Evolutionary conservation across 1,140 invertebrate species (phyloP).

Genomic region (Macrobrachium rosenbergii): DNA sequence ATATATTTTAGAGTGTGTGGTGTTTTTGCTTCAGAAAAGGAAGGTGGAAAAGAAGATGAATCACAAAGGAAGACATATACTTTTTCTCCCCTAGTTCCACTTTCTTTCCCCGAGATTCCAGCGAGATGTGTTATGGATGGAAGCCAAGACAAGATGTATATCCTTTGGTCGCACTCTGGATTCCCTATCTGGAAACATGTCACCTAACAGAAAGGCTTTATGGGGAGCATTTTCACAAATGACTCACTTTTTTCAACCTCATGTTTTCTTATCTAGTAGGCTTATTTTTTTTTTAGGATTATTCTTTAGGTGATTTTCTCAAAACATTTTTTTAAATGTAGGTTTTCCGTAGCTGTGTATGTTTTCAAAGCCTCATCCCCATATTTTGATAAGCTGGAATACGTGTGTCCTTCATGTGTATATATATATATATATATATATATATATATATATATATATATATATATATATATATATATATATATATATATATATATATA

Average conservation of each 20-base stretch:
- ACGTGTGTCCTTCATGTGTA: neutral
- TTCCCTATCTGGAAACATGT: too few species aligned
- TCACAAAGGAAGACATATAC: neutral
- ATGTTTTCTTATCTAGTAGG: neutral
- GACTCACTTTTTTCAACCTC: too few species aligned
- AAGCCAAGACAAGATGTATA: too few species aligned
- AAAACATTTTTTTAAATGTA: neutral
- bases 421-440: neutral
- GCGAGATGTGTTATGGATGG: too few species aligned
- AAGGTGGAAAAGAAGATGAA: neutral
- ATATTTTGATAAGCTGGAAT: neutral
- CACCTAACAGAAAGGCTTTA: too few species aligned
- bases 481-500: neutral
- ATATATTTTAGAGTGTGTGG: too few species aligned
- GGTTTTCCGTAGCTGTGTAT: neutral
- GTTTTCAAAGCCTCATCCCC: neutral
- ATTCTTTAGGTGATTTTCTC: too few species aligned
- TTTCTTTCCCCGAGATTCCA: too few species aligned
- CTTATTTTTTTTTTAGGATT: too few species aligned
- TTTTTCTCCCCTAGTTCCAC: neutral
- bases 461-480: conserved; percentile 17
- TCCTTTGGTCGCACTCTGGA: too few species aligned
- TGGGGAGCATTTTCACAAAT: too few species aligned
- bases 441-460: neutral
- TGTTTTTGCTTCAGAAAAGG: too few species aligned